Evolutionary conservation across 2,113 vertebrate genomes (phyloP).

Genomic region (Dolichotis patagonum): DNA sequence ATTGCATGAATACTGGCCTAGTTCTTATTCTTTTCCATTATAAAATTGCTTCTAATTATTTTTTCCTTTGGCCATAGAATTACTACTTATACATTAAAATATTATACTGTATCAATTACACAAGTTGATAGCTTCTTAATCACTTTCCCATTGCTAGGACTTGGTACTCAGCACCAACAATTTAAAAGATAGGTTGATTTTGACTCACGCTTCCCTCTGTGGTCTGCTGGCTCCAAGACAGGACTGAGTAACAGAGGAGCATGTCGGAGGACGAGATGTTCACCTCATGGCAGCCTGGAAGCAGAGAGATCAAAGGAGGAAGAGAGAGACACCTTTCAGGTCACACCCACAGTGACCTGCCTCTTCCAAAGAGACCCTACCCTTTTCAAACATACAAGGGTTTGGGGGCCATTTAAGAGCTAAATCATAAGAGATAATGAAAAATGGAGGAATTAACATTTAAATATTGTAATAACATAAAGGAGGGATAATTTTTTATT

Average conservation of each 20-base stretch:
- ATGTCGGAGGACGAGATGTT: neutral
- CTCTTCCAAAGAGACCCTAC: neutral
- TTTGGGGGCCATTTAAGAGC: neutral
- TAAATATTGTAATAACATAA: slow-evolving; percentile 9
- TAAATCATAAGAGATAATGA: neutral
- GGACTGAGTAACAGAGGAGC: no score
- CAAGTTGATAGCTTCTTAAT: neutral
- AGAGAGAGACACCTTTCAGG: no score
- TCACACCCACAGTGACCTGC: neutral
- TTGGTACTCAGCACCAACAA: neutral
- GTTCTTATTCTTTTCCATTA: slow-evolving; percentile 27
- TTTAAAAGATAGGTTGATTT: neutral
- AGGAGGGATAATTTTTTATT: neutral
- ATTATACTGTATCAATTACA: neutral
- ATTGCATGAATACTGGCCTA: slow-evolving; percentile 8
- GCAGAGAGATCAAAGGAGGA: neutral
- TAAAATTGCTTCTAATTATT: neutral
- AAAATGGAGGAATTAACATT: neutral
- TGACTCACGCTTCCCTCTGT: neutral
- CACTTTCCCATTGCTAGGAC: neutral
- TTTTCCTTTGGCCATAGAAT: slow-evolving; percentile 22
- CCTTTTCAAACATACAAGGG: neutral
- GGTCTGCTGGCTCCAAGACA: neutral
- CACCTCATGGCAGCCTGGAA: neutral
- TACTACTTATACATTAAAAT: slow-evolving; percentile 10